Evolutionary conservation across 2,888 invertebrate genomes (phyloP).

Genomic region (Teinopalpus imperialis): DNA sequence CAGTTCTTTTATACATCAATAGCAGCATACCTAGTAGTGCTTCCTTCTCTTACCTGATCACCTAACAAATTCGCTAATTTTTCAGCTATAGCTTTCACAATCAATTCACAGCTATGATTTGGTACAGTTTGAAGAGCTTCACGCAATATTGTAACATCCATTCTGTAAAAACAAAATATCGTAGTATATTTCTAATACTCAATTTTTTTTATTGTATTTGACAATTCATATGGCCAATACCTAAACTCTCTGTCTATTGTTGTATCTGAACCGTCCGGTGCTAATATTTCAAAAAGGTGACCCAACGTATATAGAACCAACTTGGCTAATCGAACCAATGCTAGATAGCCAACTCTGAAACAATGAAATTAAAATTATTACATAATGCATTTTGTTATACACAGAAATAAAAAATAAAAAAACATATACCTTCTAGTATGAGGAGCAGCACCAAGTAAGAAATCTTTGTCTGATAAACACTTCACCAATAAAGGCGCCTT

Average conservation of each 20-base stretch:
- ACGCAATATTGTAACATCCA: conserved; percentile 85
- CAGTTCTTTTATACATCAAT: too few species aligned
- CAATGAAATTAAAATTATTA: conserved; percentile 7
- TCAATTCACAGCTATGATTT: conserved; percentile 91
- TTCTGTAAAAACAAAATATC: conserved; percentile 47
- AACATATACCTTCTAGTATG: conserved; percentile 66
- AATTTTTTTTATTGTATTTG: too few species aligned
- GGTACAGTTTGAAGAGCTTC: conserved; percentile 93
- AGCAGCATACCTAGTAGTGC: too few species aligned
- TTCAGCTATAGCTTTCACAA: conserved; percentile 91
- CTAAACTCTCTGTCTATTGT: conserved; percentile 65
- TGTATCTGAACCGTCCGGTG: conserved; percentile 71
- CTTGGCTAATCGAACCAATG: conserved; percentile 94
- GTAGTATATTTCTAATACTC: conserved; percentile 16
- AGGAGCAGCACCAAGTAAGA: conserved; percentile 68
- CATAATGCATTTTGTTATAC: background rate
- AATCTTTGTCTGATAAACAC: conserved; percentile 73
- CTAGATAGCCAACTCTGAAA: conserved; percentile 91
- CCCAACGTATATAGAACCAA: conserved; percentile 93
- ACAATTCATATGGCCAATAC: too few species aligned
- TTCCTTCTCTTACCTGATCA: conserved; percentile 88
- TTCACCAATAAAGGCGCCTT: conserved; percentile 76
- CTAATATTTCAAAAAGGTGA: conserved; percentile 86
- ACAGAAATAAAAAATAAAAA: background rate
- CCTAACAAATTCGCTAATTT: conserved; percentile 92